A percentile compares a stretch with the other conserved stretches of the same genome.
Conservation (phyloP, 2,888 invertebrate genomes). For the Acronicta psi region DNA sequence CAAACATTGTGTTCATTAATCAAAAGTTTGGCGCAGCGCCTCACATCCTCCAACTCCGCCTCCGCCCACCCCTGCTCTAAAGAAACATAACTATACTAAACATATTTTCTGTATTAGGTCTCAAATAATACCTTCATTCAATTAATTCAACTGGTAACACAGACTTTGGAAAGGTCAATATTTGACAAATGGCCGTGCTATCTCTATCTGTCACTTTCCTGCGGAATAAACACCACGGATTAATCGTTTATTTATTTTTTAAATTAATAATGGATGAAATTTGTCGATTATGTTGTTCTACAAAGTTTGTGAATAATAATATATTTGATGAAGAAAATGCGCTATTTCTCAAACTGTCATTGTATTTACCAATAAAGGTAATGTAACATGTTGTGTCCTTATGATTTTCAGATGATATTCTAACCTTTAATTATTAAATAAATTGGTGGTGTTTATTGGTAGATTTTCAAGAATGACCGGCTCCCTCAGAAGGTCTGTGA, state of each 20-base stretch:
- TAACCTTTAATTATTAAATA: constrained; percentile 55
- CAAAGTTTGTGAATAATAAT: constrained; percentile 90
- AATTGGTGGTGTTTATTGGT: constrained; percentile 59
- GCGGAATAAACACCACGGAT: constrained; percentile 70
- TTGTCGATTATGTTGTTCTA: constrained; percentile 83
- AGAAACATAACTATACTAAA: constrained; percentile 51
- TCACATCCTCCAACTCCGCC: constrained; percentile 79
- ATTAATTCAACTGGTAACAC: constrained; percentile 70
- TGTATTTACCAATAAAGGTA: constrained; percentile 93
- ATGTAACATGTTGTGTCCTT: constrained; percentile 26
- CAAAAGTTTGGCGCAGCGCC: constrained; percentile 88
- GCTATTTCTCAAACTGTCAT: constrained; percentile 91
- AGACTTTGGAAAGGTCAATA: constrained; percentile 70
- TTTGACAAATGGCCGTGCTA: constrained; percentile 80
- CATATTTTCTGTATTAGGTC: constrained; percentile 69
- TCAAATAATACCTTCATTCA: constrained; percentile 64
- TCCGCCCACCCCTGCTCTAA: constrained; percentile 67
- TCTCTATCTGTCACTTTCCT: constrained; percentile 73
- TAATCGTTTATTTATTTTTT: constrained; percentile 57
- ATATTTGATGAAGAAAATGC: constrained; percentile 92
- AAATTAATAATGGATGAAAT: constrained; percentile 78
- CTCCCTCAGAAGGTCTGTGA: constrained; percentile 93
- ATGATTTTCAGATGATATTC: constrained; percentile 48
- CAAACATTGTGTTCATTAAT: constrained; percentile 87
- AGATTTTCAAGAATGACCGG: constrained; percentile 91